These are phyloP conservation scores for Saturnia pavonia DNA, from an alignment of 2,888 invertebrate species.

Conservation along the genomic window DNA sequence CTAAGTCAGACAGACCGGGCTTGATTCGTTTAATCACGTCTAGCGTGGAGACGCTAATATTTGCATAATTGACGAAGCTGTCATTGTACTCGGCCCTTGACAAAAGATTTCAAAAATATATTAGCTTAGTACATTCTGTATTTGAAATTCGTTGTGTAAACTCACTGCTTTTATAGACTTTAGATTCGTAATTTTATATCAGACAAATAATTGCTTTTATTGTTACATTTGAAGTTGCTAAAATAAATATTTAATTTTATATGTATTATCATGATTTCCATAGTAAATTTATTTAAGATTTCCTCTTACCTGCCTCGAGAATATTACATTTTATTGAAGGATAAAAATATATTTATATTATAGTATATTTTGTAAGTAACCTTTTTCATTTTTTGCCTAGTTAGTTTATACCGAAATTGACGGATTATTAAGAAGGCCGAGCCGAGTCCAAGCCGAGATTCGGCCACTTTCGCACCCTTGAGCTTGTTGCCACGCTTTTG, in stretches of 20 bases:
- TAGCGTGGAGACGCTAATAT: conserved; percentile 26
- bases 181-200: not conserved
- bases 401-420: too few species aligned
- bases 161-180: not conserved
- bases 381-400: too few species aligned
- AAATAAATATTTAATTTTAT: not conserved
- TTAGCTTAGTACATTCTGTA: not conserved
- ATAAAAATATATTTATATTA: too few species aligned
- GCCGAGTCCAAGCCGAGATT: too few species aligned
- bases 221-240: not conserved
- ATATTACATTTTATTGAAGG: not conserved
- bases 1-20: not conserved
- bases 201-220: not conserved
- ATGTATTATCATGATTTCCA: too few species aligned
- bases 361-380: too few species aligned
- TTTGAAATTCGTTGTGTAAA: conserved; percentile 2
- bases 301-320: not conserved
- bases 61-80: conserved; percentile 24
- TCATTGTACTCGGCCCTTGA: conserved; percentile 7
- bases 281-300: not conserved
- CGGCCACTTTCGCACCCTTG: too few species aligned
- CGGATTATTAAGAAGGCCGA: too few species aligned
- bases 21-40: conserved; percentile 8
- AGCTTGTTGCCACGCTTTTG: too few species aligned
- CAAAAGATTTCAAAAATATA: not conserved